Evolutionary conservation across 2,888 invertebrate species (phyloP), one percentile per base, ranked within the genome.

Genomic region (Neuroscelio doddi): DNA sequence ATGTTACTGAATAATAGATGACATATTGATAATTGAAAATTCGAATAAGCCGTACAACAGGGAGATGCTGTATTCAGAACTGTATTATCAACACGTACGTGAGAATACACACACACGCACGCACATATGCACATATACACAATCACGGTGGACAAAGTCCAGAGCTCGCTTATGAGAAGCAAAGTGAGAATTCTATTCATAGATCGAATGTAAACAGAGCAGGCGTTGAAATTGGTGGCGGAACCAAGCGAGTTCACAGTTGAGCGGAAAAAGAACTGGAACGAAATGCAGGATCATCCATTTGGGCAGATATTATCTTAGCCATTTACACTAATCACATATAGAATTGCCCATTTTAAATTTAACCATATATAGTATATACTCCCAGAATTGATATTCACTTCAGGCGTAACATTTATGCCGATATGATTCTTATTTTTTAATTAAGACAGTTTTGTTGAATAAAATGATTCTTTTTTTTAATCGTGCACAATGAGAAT

Each of bases 141-240:
- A 49, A 52, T 53, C 42, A 5, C 36, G 34, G 47, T 55, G 59
- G 55, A 64, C 58, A 59, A 53, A 59, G 59, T 59, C 59, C 64
- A 59, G 59, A 59, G 17, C 51, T 39, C 46, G 52, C 32, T 58
- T 58, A 64, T 64, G 64, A 64, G 50, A 45, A 39, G 30, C 45
- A 27, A n/a, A 29, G 34, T 29, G 64, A 59, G 59, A 46, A 39
- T 65, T 65, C 65, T 65, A 65, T 65, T 65, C 65, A 65, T 65
- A 65, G 65, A 56, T 51, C 36, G 44, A 59, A 61, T 49, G 46
- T 61, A 65, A 65, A 65, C 65, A 65, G 58, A 62, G 44, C 51
- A 10, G 52, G 46, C 52, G 51, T 36, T 56, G 47, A 56, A 52
- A 52, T 61, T 51, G 42, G 47, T 50, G 24, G 47, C 32, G 39